Evolutionary conservation across 2,113 vertebrate genomes (phyloP).

Genomic region (Hippocampus mohnikei): DNA sequence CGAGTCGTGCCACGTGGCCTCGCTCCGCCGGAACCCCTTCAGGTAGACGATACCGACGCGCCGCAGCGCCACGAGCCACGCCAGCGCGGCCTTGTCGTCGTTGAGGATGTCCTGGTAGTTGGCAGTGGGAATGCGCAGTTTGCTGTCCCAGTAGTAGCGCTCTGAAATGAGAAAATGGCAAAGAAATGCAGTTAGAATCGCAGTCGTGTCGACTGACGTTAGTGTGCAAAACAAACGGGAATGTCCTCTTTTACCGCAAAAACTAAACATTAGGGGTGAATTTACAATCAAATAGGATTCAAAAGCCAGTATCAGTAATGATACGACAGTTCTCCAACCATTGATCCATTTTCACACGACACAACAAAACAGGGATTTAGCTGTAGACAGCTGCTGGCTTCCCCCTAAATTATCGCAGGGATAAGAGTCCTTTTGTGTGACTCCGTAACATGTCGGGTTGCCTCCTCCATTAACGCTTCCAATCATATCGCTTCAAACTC

Average conservation of each 20-base stretch:
- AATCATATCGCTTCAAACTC: too few species aligned
- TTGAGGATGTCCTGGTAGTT: slow-evolving; percentile 80
- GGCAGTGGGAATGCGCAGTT: slow-evolving; percentile 78
- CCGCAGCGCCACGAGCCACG: slow-evolving; percentile 82
- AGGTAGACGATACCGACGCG: slow-evolving; percentile 83
- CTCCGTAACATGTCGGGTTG: too few species aligned
- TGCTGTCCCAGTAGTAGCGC: slow-evolving; percentile 79
- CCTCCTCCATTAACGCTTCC: too few species aligned
- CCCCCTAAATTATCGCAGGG: too few species aligned
- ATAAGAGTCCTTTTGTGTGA: too few species aligned
- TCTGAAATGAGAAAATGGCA: slow-evolving; percentile 67
- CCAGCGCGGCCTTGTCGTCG: slow-evolving; percentile 77
- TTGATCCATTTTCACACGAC: too few species aligned
- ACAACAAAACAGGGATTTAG: too few species aligned
- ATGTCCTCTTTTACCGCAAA: background rate
- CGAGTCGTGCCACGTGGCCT: slow-evolving; percentile 82
- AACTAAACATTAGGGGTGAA: too few species aligned
- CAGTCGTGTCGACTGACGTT: background rate
- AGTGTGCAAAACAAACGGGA: background rate
- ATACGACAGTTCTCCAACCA: too few species aligned
- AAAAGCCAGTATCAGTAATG: too few species aligned
- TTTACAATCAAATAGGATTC: too few species aligned
- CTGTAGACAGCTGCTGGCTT: too few species aligned
- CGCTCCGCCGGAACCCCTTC: slow-evolving; percentile 75
- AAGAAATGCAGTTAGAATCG: slow-evolving; percentile 2